phyloP scores from a whole-genome alignment of 2,888 invertebrate species.

The Hypomecis punctinalis region DNA sequence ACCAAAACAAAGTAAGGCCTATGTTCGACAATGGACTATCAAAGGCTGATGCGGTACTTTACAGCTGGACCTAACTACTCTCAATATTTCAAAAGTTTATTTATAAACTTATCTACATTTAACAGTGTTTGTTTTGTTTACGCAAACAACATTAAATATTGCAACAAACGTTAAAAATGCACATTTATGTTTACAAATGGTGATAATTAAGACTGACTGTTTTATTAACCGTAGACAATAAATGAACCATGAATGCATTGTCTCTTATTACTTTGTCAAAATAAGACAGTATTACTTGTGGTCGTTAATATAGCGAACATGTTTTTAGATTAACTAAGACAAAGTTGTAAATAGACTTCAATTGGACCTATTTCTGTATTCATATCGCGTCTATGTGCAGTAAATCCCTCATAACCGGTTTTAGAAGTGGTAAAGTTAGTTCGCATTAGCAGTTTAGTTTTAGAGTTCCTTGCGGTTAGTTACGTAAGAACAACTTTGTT shows the following conservation, averaged over 20 bases:
- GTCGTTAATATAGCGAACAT: not conserved
- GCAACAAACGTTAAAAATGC: constrained; percentile 35
- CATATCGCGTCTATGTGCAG: constrained; percentile 19
- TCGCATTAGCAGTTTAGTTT: not conserved
- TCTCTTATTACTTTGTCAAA: constrained; percentile 6
- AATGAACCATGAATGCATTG: not conserved
- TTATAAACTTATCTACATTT: too few species aligned
- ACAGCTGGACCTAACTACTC: too few species aligned
- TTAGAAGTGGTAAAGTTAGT: constrained; percentile 17
- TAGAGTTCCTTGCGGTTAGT: constrained; percentile 20
- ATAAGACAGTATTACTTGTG: not conserved
- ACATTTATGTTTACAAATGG: constrained; percentile 36
- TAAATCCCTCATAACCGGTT: constrained; percentile 31
- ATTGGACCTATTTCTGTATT: constrained; percentile 7
- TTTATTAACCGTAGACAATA: constrained; percentile 15
- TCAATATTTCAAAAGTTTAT: too few species aligned
- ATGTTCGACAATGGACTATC: too few species aligned
- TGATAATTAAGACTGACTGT: constrained; percentile 41
- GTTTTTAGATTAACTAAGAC: constrained; percentile 7
- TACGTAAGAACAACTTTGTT: not conserved
- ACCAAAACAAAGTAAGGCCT: too few species aligned
- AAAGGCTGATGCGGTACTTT: too few species aligned
- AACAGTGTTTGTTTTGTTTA: constrained; percentile 7
- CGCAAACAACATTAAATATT: constrained; percentile 25
- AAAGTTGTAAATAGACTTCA: constrained; percentile 1